A percentile compares a stretch with the other conserved stretches of the same genome.
phyloP scores from a whole-genome alignment of 53 echinoderm and acorn worm genomes.

The Astropecten irregularis region DNA sequence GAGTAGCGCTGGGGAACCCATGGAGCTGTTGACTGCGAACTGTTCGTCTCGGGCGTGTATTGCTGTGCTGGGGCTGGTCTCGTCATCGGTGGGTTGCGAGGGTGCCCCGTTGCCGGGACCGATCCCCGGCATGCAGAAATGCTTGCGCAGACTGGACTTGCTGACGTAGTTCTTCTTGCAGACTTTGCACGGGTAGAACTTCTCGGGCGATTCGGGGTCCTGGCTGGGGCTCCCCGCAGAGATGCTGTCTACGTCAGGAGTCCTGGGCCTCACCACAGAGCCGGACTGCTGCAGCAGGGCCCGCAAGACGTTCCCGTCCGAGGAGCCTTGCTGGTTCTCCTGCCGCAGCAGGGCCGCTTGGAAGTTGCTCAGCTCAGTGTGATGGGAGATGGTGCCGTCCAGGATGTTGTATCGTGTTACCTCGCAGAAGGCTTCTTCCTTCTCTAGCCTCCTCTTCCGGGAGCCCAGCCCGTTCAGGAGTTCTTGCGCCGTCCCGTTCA shows the following conservation, averaged over 20 bases:
- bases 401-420: conserved; percentile 78
- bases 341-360: conserved; percentile 37
- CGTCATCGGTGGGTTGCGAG: conserved; percentile 9
- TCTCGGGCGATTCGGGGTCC: conserved; percentile 65
- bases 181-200: conserved; percentile 91
- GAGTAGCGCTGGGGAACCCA: conserved; percentile 40
- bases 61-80: conserved; percentile 6
- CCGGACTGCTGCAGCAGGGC: conserved; percentile 56
- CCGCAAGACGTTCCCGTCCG: conserved; percentile 56
- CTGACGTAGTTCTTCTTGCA: conserved; percentile 85
- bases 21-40: not conserved
- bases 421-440: conserved; percentile 57
- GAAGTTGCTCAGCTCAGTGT: conserved; percentile 57
- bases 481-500: conserved; percentile 6
- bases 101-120: not conserved
- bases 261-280: not conserved
- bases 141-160: conserved; percentile 90
- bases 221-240: conserved; percentile 66
- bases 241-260: conserved; percentile 62
- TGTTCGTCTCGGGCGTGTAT: conserved; percentile 33
- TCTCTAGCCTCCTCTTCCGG: conserved; percentile 62
- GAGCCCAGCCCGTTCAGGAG: conserved; percentile 48
- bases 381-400: conserved; percentile 76
- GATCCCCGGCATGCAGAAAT: conserved; percentile 75
- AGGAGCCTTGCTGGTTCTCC: conserved; percentile 18